Evolutionary conservation across 2,797 vertebrate species (phyloP), one percentile per base, ranked within the genome.

Genomic region (Schizothorax lantsangensis): DNA sequence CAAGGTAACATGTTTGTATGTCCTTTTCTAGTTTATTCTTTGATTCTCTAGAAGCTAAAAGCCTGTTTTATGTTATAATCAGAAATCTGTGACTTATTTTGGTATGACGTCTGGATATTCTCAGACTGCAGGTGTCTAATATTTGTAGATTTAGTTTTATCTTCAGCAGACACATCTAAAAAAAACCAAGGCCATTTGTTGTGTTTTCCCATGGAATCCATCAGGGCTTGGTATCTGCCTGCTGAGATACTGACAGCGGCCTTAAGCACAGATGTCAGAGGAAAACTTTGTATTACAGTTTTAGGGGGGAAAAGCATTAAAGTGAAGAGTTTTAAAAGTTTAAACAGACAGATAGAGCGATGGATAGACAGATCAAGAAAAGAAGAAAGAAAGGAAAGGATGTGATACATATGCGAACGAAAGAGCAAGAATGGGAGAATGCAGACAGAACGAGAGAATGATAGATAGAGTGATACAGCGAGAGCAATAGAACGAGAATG

Each of bases 151-250:
- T 83, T 26, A 9, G 79, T 79, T 73, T 83, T 89, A 84, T 88
- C 87, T 87, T 59, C 40, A 49, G 21, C 79, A 83, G 78, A 90
- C 87, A 68, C 33, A 69, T 82, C 86, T 40, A 43, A 38, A 2
- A 2, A 19, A 87, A 74, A 59, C 54, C 86, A 89, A 88, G 88
- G 82, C 12, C 88, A 19, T 79, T 49, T 52, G 83, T 77, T 75
- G 83, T 54, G 74, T 75, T 72, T 88, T 85, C 84, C 86, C 90
- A 91, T 54, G 88, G 86, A 84, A 57, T 49, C 33, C 33, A 45
- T 26, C 52, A n/a, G 62, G 23, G 30, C 59, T 57, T 87, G 80
- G 43, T 73, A 47, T 30, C 81, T 71, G 21, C 54, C 54, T 17
- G 40, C n/a, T 72, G 86, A 89, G 80, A 74, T 72, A 79, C 57